Evolutionary conservation across 2,797 vertebrate species (phyloP).

Genomic region (Potorous gilbertii): DNA sequence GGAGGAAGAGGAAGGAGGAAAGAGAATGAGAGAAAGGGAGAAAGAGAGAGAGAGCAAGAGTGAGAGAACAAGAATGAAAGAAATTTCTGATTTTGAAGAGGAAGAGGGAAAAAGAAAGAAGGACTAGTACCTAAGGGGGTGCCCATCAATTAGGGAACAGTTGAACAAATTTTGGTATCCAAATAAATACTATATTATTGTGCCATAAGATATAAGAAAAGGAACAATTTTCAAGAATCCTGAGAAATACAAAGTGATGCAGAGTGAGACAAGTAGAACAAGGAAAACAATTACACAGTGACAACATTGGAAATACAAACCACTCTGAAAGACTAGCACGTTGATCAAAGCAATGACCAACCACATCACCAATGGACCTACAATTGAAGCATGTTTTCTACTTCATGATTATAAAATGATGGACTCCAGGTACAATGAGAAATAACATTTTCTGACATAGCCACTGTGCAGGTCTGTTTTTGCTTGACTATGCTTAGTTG

Average conservation of each 20-base stretch:
- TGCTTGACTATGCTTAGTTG: neutral
- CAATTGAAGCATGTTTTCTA: neutral
- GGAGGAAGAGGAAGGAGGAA: no score
- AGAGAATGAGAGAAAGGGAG: no score
- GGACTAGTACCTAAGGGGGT: neutral
- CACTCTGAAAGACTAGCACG: neutral
- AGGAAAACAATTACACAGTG: neutral
- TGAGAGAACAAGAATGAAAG: no score
- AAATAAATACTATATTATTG: neutral
- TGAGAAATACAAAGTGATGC: neutral
- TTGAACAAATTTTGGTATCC: neutral
- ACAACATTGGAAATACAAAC: neutral
- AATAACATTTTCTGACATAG: neutral
- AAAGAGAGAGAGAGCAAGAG: no score
- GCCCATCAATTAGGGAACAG: neutral
- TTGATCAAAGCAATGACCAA: neutral
- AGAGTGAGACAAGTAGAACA: neutral
- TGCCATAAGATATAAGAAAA: neutral
- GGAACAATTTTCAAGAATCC: neutral
- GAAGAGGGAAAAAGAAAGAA: no score
- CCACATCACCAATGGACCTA: neutral
- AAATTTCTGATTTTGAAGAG: no score
- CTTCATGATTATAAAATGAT: neutral
- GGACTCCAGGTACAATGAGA: neutral
- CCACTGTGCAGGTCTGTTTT: neutral